A percentile compares a stretch with the other conserved stretches of the same genome.
phyloP scores from a whole-genome alignment of 2,888 invertebrate species.

The Chrysolina oricalcia region DNA sequence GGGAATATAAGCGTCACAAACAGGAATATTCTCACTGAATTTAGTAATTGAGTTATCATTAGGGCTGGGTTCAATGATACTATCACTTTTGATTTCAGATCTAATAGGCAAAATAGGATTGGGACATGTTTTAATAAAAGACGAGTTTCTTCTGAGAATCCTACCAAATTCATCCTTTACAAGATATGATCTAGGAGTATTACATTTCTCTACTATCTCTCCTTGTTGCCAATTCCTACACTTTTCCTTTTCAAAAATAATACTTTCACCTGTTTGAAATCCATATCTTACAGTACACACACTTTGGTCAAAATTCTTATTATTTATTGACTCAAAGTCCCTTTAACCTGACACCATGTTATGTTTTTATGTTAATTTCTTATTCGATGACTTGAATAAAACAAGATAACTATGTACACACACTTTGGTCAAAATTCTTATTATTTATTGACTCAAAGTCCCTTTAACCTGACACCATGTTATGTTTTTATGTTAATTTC shows the following conservation, averaged over 20 bases:
- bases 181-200: conserved; percentile 34
- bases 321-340: no score
- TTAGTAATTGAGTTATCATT: not conserved
- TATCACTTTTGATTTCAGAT: not conserved
- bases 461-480: no score
- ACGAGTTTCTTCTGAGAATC: conserved; percentile 36
- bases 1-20: not conserved
- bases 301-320: no score
- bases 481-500: no score
- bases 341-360: no score
- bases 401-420: no score
- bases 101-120: conserved; percentile 18
- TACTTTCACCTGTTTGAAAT: conserved; percentile 32
- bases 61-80: conserved; percentile 12
- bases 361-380: no score
- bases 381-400: no score
- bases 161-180: conserved; percentile 34
- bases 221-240: conserved; percentile 38
- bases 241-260: conserved; percentile 37
- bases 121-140: conserved; percentile 35
- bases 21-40: not conserved
- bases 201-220: conserved; percentile 32
- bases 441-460: no score
- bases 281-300: no score
- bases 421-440: no score